Evolutionary conservation across 1,140 invertebrate genomes (phyloP).

Genomic region (Parasteatoda tepidariorum): DNA sequence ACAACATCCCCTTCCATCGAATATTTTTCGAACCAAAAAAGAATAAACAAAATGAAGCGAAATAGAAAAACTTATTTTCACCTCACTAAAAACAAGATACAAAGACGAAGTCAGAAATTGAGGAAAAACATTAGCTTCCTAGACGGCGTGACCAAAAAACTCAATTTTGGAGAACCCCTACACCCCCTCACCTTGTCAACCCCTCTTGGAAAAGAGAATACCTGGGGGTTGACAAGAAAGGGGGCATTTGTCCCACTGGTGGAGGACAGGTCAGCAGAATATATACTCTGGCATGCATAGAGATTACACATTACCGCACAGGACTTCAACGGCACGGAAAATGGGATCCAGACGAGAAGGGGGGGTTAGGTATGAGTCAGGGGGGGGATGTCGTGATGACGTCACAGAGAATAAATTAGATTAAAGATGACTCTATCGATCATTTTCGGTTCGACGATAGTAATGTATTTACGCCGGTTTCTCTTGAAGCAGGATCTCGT

Average conservation of each 20-base stretch:
- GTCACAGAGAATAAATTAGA: not conserved
- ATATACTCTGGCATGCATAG: not conserved
- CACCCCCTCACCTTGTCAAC: not conserved
- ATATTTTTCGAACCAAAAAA: too few species aligned
- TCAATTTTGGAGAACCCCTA: not conserved
- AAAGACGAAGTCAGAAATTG: too few species aligned
- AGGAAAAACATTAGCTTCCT: not conserved
- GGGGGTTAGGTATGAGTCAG: not conserved
- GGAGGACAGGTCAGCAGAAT: not conserved
- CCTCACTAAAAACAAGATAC: too few species aligned
- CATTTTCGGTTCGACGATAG: not conserved
- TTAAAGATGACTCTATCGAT: not conserved
- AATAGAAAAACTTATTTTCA: too few species aligned
- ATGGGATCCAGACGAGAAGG: not conserved
- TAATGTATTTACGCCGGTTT: not conserved
- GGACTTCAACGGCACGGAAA: not conserved
- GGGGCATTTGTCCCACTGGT: not conserved
- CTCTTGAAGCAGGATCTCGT: not conserved
- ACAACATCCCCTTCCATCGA: too few species aligned
- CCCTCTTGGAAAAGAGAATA: not conserved
- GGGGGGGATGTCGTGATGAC: not conserved
- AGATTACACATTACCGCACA: not conserved
- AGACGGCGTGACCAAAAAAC: not conserved
- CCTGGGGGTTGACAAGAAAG: not conserved
- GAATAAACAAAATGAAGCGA: too few species aligned